Percentiles rank a stretch among this genome's conserved stretches.
phyloP scores from a whole-genome alignment of 2,888 invertebrate genomes.

The Tachina lurida region DNA sequence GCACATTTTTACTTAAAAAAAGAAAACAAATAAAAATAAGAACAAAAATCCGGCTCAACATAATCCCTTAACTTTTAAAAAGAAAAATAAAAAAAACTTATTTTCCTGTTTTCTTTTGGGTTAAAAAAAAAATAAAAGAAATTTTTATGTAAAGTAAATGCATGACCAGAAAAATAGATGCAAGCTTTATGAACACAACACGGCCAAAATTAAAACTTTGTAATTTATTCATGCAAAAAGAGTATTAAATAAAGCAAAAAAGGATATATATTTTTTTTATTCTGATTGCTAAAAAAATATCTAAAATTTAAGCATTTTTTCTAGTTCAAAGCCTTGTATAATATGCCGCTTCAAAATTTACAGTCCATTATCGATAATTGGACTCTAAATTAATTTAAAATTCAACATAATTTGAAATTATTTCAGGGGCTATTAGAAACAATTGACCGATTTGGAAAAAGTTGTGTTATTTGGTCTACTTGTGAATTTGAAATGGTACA shows the following conservation, averaged over 20 bases:
- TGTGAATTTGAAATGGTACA: no score
- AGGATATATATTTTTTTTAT: not conserved
- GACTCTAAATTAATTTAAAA: no score
- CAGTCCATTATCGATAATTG: no score
- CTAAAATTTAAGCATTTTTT: not conserved
- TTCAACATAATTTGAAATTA: no score
- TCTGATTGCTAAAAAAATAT: not conserved
- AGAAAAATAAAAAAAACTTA: conserved; percentile 14
- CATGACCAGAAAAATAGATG: conserved; percentile 44
- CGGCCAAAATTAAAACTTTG: conserved; percentile 52
- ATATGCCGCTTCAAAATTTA: no score
- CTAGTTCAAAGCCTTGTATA: no score
- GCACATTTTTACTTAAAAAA: conserved; percentile 13
- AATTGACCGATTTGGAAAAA: no score
- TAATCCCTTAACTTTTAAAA: conserved; percentile 67
- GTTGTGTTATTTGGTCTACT: no score
- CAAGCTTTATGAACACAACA: conserved; percentile 19
- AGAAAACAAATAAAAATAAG: not conserved
- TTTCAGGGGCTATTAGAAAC: no score
- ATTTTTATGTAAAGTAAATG: conserved; percentile 16
- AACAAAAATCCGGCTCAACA: conserved; percentile 57
- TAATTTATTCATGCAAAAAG: conserved; percentile 68
- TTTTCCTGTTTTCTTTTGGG: not conserved
- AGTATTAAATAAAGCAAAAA: conserved; percentile 67
- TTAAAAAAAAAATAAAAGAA: conserved; percentile 14